These are phyloP conservation scores for Eleutherodactylus coqui DNA, from an alignment of 2,797 vertebrate genomes.

Conservation along the genomic window DNA sequence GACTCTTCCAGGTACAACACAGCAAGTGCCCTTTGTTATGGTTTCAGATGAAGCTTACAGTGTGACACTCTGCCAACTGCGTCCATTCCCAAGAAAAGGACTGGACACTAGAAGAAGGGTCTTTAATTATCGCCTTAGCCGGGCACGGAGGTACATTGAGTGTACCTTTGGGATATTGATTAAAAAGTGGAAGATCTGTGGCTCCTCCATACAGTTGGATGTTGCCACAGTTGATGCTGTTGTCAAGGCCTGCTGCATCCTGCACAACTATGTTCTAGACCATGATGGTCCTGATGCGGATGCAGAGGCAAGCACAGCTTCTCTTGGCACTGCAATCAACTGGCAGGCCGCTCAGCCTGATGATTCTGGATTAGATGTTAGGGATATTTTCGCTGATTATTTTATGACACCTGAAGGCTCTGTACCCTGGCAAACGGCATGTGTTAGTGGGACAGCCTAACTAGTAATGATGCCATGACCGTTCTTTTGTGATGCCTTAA, in stretches of 20 bases:
- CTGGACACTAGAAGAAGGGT: slow-evolving; percentile 20
- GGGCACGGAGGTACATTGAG: slow-evolving; percentile 44
- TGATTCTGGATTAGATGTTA: slow-evolving; percentile 3
- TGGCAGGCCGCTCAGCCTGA: background rate
- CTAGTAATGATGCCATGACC: background rate
- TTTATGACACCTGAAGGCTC: slow-evolving; percentile 9
- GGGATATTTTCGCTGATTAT: slow-evolving; percentile 5
- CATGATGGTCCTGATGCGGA: background rate
- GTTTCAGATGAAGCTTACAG: slow-evolving; percentile 21
- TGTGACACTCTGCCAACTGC: background rate
- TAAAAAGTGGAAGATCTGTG: slow-evolving; percentile 28
- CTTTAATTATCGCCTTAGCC: slow-evolving; percentile 48
- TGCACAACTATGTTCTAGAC: slow-evolving; percentile 20
- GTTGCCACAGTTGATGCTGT: slow-evolving; percentile 21
- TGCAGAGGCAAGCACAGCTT: background rate
- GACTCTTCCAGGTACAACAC: background rate
- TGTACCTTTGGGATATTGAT: slow-evolving; percentile 48
- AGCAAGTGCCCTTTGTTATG: background rate
- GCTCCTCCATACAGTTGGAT: slow-evolving; percentile 13
- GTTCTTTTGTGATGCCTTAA: background rate
- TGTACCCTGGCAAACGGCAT: slow-evolving; percentile 12
- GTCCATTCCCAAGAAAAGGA: slow-evolving; percentile 26
- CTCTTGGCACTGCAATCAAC: slow-evolving; percentile 23
- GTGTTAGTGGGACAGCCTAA: slow-evolving; percentile 15
- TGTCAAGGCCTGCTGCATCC: slow-evolving; percentile 20